Evolutionary conservation across 2,797 vertebrate genomes (phyloP).

Genomic region (Halcyon badia): DNA sequence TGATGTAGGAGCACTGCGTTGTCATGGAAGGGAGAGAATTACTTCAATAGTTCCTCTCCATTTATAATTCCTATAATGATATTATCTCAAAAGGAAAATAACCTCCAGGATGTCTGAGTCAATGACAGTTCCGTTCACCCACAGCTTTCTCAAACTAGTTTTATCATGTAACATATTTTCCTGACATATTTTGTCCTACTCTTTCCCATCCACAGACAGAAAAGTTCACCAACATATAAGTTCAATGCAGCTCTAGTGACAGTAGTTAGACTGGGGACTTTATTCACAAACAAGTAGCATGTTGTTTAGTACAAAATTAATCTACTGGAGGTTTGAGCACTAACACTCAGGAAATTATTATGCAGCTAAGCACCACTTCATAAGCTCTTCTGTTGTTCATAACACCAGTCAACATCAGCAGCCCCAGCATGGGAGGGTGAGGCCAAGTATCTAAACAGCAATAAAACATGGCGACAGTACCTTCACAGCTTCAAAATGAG

Average conservation of each 20-base stretch:
- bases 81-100: not conserved
- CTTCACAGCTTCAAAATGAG: not conserved
- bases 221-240: not conserved
- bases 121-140: not conserved
- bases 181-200: not conserved
- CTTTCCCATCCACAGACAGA: not conserved
- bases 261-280: not conserved
- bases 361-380: not conserved
- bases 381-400: not conserved
- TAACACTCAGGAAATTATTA: not conserved
- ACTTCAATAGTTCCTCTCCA: not conserved
- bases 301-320: not conserved
- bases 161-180: fast-evolving
- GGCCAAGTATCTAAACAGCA: not conserved
- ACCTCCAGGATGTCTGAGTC: not conserved
- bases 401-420: not conserved
- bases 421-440: not conserved
- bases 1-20: not conserved
- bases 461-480: not conserved
- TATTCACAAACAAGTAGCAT: not conserved
- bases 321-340: not conserved
- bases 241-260: not conserved
- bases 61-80: not conserved
- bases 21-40: not conserved
- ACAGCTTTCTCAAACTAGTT: not conserved